A percentile compares a stretch with the other conserved stretches of the same genome.
These are phyloP conservation scores for Cotesia vestalis DNA, from an alignment of 1,140 invertebrate species.

Conservation along the genomic window DNA sequence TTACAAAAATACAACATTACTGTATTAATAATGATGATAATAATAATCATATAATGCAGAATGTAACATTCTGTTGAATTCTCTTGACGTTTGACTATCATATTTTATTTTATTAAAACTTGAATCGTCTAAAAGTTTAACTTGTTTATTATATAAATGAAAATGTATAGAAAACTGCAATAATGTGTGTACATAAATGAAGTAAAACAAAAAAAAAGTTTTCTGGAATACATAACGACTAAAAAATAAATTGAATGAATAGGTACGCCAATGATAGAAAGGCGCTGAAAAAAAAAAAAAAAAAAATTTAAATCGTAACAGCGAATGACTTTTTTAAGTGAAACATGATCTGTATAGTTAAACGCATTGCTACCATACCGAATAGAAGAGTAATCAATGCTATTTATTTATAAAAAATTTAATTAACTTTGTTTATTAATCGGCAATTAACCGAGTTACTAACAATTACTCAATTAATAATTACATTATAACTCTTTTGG, in stretches of 20 bases:
- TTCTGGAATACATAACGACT: neutral
- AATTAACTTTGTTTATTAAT: no score
- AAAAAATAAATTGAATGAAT: no score
- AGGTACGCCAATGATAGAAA: neutral
- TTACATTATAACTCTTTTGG: no score
- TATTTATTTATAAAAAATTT: no score
- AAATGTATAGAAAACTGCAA: neutral
- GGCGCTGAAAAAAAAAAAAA: neutral
- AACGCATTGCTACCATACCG: no score
- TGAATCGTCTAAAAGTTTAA: neutral
- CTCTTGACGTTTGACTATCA: conserved; percentile 1
- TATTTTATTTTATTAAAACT: neutral
- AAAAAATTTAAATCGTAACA: neutral
- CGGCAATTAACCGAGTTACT: no score
- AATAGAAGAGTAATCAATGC: no score
- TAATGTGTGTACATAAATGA: no score
- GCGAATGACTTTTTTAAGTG: neutral
- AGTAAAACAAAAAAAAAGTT: neutral
- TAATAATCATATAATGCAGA: no score
- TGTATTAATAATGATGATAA: no score
- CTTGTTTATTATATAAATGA: neutral
- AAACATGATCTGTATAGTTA: neutral
- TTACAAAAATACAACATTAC: neutral
- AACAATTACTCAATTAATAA: no score
- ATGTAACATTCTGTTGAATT: no score